Percentiles rank a stretch among this genome's conserved stretches.
Evolutionary conservation across 2,113 vertebrate genomes (phyloP).

Genomic region (Perognathus longimembris): DNA sequence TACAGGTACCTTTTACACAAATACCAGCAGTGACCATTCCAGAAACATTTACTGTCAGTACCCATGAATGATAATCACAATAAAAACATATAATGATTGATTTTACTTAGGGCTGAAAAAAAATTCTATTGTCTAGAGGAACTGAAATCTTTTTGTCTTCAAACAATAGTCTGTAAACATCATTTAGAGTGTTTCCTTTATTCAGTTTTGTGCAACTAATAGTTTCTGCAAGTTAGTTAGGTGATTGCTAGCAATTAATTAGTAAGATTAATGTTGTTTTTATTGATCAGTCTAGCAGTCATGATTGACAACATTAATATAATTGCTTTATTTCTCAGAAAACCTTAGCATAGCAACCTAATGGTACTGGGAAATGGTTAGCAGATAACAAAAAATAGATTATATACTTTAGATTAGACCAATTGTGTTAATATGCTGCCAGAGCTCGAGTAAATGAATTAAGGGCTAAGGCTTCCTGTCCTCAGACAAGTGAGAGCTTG

Average conservation of each 20-base stretch:
- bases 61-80: background rate
- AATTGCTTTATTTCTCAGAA: slow-evolving; percentile 70
- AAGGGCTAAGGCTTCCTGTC: background rate
- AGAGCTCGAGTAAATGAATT: slow-evolving; percentile 49
- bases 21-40: background rate
- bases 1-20: slow-evolving; percentile 20
- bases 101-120: slow-evolving; percentile 29
- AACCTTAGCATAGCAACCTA: slow-evolving; percentile 42
- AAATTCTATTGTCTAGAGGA: background rate
- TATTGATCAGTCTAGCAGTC: slow-evolving; percentile 60
- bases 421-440: slow-evolving; percentile 52
- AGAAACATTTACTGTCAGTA: background rate
- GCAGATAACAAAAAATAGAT: slow-evolving; percentile 69
- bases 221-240: slow-evolving; percentile 74
- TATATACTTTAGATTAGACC: slow-evolving; percentile 29
- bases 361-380: slow-evolving; percentile 52
- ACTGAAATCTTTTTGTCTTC: slow-evolving; percentile 41
- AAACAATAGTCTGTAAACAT: slow-evolving; percentile 1
- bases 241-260: slow-evolving; percentile 73
- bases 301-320: slow-evolving; percentile 65
- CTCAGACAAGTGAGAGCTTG: background rate
- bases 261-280: slow-evolving; percentile 62
- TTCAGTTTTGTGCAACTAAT: slow-evolving; percentile 41
- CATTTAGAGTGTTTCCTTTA: slow-evolving; percentile 50
- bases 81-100: background rate